Conservation (phyloP, 1,140 invertebrate genomes). For the Platyscapa corneri region DNA sequence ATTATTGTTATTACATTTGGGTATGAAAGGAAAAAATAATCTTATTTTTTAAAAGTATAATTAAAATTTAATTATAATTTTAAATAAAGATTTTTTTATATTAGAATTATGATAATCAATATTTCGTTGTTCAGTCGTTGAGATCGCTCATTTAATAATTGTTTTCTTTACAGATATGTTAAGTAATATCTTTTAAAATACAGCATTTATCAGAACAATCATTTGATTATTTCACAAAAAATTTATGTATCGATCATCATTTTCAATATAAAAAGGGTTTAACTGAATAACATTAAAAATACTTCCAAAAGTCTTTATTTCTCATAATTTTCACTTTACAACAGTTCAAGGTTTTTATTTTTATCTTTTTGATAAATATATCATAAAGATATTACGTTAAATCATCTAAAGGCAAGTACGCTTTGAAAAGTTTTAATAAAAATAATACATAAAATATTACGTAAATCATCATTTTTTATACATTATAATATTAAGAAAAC, state of each 20-base stretch:
- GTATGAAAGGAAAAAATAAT: neutral
- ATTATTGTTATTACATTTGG: no score
- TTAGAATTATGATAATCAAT: neutral
- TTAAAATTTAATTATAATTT: neutral
- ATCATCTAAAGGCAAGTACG: conserved; percentile 29
- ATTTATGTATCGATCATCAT: no score
- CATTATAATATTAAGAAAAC: conserved; percentile 1
- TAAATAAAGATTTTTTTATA: neutral
- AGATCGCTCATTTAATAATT: conserved; percentile 16
- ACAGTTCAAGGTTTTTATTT: neutral
- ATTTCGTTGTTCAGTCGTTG: conserved; percentile 19
- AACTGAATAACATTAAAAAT: neutral
- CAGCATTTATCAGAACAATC: no score
- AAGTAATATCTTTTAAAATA: neutral
- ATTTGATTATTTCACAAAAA: no score
- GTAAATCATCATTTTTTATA: neutral
- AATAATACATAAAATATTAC: conserved; percentile 10
- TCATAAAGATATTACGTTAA: neutral
- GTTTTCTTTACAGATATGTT: neutral
- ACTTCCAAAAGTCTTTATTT: neutral
- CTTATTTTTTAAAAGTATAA: neutral
- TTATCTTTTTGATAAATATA: neutral
- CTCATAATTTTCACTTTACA: neutral
- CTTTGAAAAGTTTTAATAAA: conserved; percentile 6
- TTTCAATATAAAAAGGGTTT: neutral